Base-by-base conservation (phyloP, 2,888 invertebrate species). In the Latrodectus elegans region DNA sequence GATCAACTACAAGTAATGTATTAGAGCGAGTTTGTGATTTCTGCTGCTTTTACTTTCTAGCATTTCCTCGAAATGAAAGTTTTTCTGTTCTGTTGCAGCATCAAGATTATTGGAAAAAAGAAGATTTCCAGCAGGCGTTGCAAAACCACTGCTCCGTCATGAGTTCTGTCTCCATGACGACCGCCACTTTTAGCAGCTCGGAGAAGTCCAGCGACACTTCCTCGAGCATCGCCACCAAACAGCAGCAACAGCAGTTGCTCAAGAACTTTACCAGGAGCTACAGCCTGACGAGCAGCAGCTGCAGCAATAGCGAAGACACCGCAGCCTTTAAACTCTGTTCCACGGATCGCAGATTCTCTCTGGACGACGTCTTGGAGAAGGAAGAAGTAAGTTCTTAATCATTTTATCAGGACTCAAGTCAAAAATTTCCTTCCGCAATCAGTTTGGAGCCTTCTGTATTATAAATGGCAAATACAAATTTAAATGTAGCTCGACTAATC, bases 211-310 rank as follows among this genome's bases (percentile, higher is more conserved):
- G 60, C 64, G 38, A 64, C 49, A 72, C 68, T 12, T n/a, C 53
- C 51, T 73, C 80, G 8, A 60, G 71, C 22, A 65, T 71, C 15
- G 53, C 74, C 52, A 74, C 70, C 22, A 77, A 67, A 65, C 70
- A 84, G 12, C 67, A 84, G 78, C 73, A 84, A 60, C 70, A 81
- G 80, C 83, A 88, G 68, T 80, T 82, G 60, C 83, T 77, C 68
- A 64, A 51, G 74, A 88, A 71, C 83, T 90, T 90, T 80, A 88
- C 84, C 75, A 70, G 90, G 11, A 90, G 90, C 67, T 82, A 89
- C 72, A 87, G 89, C 38, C 76, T 88, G 4, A 82, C 84, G 9
- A 81, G 85, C 68, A 89, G 84, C 65, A 76, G 79, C 15, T 70
- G 89, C 67, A 84, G 88, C 52, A 78, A 79, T 60, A 53, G 70